Evolutionary conservation across 2,797 vertebrate species (phyloP).

Genomic region (Eulemur albifrons): DNA sequence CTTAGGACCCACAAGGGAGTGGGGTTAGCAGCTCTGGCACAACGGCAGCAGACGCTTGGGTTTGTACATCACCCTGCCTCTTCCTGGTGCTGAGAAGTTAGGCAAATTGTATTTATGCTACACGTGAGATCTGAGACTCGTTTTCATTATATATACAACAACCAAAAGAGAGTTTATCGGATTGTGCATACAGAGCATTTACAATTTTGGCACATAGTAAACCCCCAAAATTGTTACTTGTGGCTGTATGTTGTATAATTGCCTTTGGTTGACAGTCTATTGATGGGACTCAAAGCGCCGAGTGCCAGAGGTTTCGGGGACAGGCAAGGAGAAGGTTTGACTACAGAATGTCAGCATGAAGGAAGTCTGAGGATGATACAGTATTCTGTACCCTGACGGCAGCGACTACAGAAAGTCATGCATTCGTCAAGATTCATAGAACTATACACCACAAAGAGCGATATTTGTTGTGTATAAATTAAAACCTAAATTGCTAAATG

Average conservation of each 20-base stretch:
- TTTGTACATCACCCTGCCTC: too few species aligned
- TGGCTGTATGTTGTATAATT: not conserved
- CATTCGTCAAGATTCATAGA: not conserved
- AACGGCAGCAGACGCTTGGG: not conserved
- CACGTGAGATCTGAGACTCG: not conserved
- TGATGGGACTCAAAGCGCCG: not conserved
- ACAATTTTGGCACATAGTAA: not conserved
- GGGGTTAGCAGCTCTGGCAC: not conserved
- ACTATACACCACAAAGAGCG: not conserved
- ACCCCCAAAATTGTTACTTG: not conserved
- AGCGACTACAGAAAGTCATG: not conserved
- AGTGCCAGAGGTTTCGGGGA: rapidly evolving
- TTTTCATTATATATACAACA: not conserved
- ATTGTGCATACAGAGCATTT: not conserved
- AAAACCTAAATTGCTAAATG: not conserved
- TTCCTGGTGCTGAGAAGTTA: too few species aligned
- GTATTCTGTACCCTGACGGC: not conserved
- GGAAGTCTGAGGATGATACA: not conserved
- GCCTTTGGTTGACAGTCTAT: not conserved
- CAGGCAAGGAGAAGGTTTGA: not conserved
- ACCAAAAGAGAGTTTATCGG: not conserved
- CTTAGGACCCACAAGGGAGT: not conserved
- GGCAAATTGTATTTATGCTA: not conserved
- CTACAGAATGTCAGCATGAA: too few species aligned
- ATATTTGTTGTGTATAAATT: not conserved